Evolutionary conservation across 2,113 vertebrate genomes (phyloP).

Genomic region (Thunnus thynnus): DNA sequence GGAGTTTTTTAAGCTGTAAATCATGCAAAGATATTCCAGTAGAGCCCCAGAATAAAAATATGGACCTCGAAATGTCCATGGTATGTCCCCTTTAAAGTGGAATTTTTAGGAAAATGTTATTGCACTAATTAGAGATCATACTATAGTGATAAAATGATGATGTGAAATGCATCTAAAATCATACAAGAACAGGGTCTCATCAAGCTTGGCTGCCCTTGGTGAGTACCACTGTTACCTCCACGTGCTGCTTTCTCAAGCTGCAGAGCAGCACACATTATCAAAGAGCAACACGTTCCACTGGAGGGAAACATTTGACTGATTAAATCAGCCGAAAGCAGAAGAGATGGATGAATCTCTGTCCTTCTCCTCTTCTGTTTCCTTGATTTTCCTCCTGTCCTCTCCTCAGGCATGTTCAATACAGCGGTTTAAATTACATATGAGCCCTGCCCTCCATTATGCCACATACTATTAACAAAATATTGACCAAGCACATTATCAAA

Average conservation of each 20-base stretch:
- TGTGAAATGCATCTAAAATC: not conserved
- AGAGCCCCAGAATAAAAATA: too few species aligned
- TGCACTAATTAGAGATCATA: not conserved
- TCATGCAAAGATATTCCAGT: too few species aligned
- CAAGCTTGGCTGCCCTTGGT: not conserved
- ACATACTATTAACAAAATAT: conserved; percentile 17
- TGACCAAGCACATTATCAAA: not conserved
- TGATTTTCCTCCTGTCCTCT: not conserved
- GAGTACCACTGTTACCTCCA: not conserved
- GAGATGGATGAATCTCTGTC: conserved; percentile 1
- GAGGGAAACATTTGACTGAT: conserved; percentile 34
- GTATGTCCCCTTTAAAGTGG: not conserved
- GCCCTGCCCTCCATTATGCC: not conserved
- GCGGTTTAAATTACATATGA: conserved; percentile 10
- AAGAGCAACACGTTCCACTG: conserved; percentile 31
- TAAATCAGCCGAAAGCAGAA: not conserved
- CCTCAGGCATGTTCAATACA: not conserved
- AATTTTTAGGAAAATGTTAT: not conserved
- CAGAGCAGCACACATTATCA: conserved; percentile 10
- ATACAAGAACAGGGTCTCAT: not conserved
- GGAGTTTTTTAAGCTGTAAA: too few species aligned
- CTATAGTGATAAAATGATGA: not conserved
- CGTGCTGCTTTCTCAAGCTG: not conserved
- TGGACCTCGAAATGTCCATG: too few species aligned
- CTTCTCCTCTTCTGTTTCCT: not conserved